Evolutionary conservation across 2,888 invertebrate species (phyloP).

Genomic region (Tachina fera): DNA sequence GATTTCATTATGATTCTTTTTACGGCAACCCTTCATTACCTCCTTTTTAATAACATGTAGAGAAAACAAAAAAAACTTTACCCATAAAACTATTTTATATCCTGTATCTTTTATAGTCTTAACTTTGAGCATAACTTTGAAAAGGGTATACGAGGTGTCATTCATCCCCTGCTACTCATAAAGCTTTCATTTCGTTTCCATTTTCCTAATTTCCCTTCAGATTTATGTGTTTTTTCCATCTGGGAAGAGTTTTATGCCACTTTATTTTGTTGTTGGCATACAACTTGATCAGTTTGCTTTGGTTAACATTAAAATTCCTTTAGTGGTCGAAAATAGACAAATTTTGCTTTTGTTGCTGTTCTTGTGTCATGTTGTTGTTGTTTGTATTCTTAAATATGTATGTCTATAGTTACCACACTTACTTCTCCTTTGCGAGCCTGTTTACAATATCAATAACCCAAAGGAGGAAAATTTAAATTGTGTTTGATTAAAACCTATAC

Average conservation of each 20-base stretch:
- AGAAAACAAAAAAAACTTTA: background rate
- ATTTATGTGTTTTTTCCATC: background rate
- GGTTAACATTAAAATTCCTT: conserved; percentile 59
- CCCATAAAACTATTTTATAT: conserved; percentile 8
- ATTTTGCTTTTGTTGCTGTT: conserved; percentile 27
- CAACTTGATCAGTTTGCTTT: conserved; percentile 39
- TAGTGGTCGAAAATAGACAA: conserved; percentile 54
- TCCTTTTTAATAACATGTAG: background rate
- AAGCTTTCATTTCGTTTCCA: background rate
- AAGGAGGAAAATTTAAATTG: conserved; percentile 2
- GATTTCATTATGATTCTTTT: background rate
- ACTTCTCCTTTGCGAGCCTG: conserved; percentile 12
- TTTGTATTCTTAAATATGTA: background rate
- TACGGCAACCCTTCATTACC: background rate
- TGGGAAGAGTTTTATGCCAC: conserved; percentile 13
- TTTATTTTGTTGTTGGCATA: conserved; percentile 16
- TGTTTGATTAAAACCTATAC: conserved; percentile 49
- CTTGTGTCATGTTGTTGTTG: background rate
- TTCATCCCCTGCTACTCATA: background rate
- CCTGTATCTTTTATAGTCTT: background rate
- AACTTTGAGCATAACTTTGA: background rate
- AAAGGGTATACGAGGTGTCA: background rate
- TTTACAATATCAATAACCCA: conserved; percentile 14
- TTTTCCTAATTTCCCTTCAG: conserved; percentile 2
- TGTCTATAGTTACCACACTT: background rate